Evolutionary conservation across 2,888 invertebrate genomes (phyloP), one percentile per base, ranked within the genome.

Genomic region (Xanthostigma xanthostigma): DNA sequence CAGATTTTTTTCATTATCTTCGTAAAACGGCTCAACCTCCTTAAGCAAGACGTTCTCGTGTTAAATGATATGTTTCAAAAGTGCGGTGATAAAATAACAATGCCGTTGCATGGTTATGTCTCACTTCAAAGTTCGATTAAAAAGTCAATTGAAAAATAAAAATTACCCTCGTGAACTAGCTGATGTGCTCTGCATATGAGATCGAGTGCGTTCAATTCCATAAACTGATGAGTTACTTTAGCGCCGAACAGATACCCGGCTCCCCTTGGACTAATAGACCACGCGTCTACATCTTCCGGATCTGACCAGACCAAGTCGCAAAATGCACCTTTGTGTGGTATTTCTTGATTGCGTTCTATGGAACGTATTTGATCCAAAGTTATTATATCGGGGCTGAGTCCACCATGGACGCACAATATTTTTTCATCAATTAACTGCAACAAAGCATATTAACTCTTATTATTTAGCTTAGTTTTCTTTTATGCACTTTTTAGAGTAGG

Each of bases 271-370:
- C 93, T 94, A 48, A 91, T 80, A 39, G 85, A 78, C 81, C 80
- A 17, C 12, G 11, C 27, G 17, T 14, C 11, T 17, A 45, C 41
- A 27, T 97, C 95, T 62, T 97, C 96, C 36, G 98, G 98, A 71
- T 98, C 98, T 5, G 97, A 97, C 98, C 98, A 98, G 46, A 98
- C 86, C 56, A 99, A 76, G 78, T 97, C 98, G 78, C 97, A 96
- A 67, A 96, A 93, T 44, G 94, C 90, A 53, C 97, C 98, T 77
- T 94, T 94, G 64, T 96, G 94, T 41, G 97, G 97, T 62, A 97
- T 95, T 75, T 97, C 96, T 67, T 92, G 91, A 68, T 95, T 93
- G 60, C 97, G 80, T 62, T 95, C 91, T 62, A 97, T 89, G 57
- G 84, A 86, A 58, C 94, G 76, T 62, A 98, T 94, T 74, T 97